Percentiles rank a stretch among this genome's conserved stretches.
Evolutionary conservation across 2,113 vertebrate species (phyloP).

Genomic region (Hystrix brachyura): DNA sequence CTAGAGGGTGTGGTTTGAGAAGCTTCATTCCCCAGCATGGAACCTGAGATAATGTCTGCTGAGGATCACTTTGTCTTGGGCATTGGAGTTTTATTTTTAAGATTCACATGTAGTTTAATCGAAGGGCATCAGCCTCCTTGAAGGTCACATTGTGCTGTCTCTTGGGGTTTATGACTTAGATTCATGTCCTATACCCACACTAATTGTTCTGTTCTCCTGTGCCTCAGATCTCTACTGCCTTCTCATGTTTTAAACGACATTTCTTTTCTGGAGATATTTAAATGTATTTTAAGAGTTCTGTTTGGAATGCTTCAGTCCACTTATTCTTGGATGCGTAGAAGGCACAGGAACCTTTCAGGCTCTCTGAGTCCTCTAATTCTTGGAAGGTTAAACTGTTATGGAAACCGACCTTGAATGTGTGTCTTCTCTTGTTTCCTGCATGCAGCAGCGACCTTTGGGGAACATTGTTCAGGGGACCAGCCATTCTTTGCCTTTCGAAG

Average conservation of each 20-base stretch:
- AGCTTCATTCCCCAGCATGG: neutral
- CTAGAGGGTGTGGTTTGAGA: neutral
- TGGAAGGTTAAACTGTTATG: neutral
- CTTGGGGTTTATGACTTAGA: neutral
- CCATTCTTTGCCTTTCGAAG: constrained; percentile 55
- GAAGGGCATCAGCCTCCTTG: neutral
- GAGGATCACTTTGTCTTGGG: neutral
- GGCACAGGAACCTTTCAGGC: neutral
- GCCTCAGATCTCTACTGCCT: neutral
- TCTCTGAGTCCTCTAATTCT: neutral
- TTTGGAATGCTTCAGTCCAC: neutral
- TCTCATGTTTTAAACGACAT: neutral
- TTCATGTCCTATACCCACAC: neutral
- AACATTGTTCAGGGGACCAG: constrained; percentile 44
- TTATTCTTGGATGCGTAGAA: neutral
- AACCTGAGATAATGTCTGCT: neutral
- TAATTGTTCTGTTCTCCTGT: neutral
- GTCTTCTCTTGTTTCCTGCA: constrained; percentile 54
- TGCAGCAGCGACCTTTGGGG: constrained; percentile 61
- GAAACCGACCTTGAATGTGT: neutral
- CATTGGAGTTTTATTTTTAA: constrained; percentile 43
- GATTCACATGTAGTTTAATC: neutral
- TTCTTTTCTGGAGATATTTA: neutral
- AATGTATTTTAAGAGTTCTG: neutral
- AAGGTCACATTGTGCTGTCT: neutral